Conservation (phyloP, 2,797 vertebrate genomes). For the Tamandua tetradactyla region DNA sequence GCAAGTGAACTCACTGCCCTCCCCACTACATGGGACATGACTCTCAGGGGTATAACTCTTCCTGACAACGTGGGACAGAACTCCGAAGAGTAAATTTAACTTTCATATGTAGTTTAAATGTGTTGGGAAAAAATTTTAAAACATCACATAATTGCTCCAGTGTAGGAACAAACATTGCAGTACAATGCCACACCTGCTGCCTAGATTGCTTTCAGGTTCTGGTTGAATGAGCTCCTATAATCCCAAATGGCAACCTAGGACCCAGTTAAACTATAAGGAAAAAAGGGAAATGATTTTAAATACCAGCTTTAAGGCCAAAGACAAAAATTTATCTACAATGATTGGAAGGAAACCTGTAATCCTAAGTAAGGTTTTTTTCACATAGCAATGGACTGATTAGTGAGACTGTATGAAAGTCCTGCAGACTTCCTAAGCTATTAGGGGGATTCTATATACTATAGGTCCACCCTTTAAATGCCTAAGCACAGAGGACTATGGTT, state of each 20-base stretch:
- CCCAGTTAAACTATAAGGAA: slow-evolving; percentile 42
- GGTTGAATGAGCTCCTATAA: background rate
- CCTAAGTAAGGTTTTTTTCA: background rate
- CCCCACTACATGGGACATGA: no score
- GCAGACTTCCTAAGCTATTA: background rate
- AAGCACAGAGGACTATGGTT: background rate
- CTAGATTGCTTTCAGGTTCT: background rate
- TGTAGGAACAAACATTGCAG: background rate
- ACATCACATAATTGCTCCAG: slow-evolving; percentile 4
- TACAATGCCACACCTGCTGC: background rate
- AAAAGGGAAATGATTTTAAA: slow-evolving; percentile 65
- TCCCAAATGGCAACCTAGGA: background rate
- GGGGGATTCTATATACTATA: background rate
- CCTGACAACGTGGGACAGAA: no score
- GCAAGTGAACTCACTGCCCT: no score
- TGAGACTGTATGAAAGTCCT: background rate
- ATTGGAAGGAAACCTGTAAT: slow-evolving; percentile 39
- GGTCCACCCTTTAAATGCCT: background rate
- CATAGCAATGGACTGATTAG: background rate
- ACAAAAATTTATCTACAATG: slow-evolving; percentile 9
- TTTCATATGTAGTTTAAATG: slow-evolving; percentile 29
- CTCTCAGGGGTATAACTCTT: no score
- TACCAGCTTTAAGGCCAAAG: background rate
- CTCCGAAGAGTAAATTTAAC: slow-evolving; percentile 35
- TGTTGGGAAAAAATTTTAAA: background rate